Conservation (phyloP, 1,140 invertebrate genomes). For the Paralvinella palmiformis region DNA sequence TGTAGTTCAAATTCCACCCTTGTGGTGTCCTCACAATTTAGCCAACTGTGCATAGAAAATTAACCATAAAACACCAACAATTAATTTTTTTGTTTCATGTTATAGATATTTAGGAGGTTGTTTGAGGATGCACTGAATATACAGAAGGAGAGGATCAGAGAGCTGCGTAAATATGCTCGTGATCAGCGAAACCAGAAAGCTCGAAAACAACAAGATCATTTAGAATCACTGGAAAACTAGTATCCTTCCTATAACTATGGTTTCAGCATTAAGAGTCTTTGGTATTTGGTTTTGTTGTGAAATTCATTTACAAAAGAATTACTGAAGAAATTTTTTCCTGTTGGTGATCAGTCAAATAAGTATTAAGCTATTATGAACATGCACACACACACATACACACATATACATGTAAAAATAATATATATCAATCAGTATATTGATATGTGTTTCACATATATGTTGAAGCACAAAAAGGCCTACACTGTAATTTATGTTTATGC, state of each 20-base stretch:
- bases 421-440: too few relatives aligned
- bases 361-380: too few relatives aligned
- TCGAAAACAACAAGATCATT: conserved; percentile 36
- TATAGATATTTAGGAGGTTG: conserved; percentile 44
- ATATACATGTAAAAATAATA: too few relatives aligned
- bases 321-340: not conserved
- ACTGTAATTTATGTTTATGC: conserved; percentile 3
- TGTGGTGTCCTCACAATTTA: too few relatives aligned
- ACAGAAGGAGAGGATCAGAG: conserved; percentile 46
- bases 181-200: conserved; percentile 39
- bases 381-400: too few relatives aligned
- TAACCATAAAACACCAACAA: too few relatives aligned
- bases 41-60: too few relatives aligned
- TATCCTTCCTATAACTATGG: conserved; percentile 36
- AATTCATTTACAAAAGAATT: not conserved
- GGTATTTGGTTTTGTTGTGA: not conserved
- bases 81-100: conserved; percentile 6
- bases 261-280: not conserved
- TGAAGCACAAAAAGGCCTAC: too few relatives aligned
- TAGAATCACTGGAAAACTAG: conserved; percentile 49
- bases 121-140: conserved; percentile 47
- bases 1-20: too few relatives aligned
- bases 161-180: conserved; percentile 44
- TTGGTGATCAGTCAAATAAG: too few relatives aligned
- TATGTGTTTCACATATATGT: too few relatives aligned